phyloP scores from a whole-genome alignment of 2,797 vertebrate genomes.

The Mergus octosetaceus region DNA sequence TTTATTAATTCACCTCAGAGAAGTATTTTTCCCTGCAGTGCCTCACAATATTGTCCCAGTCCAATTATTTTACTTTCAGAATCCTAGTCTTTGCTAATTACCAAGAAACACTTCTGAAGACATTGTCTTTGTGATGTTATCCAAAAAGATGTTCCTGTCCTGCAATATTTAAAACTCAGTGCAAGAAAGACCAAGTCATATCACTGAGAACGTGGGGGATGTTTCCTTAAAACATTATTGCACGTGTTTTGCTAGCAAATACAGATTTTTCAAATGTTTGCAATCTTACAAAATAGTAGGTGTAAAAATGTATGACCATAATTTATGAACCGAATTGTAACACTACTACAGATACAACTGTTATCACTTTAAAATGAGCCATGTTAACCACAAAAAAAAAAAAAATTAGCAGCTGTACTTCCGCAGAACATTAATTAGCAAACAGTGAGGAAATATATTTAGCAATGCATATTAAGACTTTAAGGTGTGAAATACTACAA shows the following conservation, averaged over 20 bases:
- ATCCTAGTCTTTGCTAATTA: background rate
- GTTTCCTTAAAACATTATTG: background rate
- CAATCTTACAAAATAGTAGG: background rate
- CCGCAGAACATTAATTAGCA: conserved; percentile 71
- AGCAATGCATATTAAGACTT: conserved; percentile 72
- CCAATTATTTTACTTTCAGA: background rate
- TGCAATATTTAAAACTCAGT: background rate
- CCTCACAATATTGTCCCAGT: background rate
- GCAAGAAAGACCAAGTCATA: background rate
- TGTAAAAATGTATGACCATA: conserved; percentile 38
- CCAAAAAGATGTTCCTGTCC: background rate
- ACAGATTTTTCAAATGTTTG: conserved; percentile 17
- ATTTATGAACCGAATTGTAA: conserved; percentile 56
- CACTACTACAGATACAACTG: conserved; percentile 62
- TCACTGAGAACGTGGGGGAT: background rate
- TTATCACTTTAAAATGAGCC: conserved; percentile 71
- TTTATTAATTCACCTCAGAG: background rate
- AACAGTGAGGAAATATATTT: conserved; percentile 73
- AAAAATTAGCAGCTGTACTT: conserved; percentile 62
- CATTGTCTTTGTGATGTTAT: background rate
- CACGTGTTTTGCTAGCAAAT: conserved; percentile 9
- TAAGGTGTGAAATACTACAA: conserved; percentile 72
- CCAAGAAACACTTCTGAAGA: background rate
- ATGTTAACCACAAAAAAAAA: conserved; percentile 67
- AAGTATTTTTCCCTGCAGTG: background rate